Conservation (phyloP, 2,797 vertebrate species). For the Poecilia velifera region DNA sequence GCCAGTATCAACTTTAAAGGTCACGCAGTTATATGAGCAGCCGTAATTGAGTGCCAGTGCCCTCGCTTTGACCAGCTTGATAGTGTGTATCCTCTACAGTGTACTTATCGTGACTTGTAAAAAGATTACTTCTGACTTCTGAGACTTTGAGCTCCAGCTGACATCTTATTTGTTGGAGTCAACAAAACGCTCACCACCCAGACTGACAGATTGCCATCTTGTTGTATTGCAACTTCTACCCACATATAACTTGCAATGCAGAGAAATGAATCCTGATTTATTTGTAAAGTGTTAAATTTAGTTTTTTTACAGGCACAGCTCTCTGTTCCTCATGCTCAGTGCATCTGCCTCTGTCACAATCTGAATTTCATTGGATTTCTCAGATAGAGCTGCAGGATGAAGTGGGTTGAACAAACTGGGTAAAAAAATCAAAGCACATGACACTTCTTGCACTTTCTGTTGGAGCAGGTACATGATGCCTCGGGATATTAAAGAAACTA, state of each 20-base stretch:
- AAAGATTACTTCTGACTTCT: slow-evolving; percentile 1
- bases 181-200: background rate
- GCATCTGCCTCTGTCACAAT: background rate
- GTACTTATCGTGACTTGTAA: background rate
- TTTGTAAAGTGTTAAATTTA: background rate
- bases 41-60: slow-evolving; percentile 17
- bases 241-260: background rate
- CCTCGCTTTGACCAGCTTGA: background rate
- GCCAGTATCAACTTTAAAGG: slow-evolving; percentile 48
- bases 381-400: background rate
- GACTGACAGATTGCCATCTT: background rate
- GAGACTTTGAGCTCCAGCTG: background rate
- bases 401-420: background rate
- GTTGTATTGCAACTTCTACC: background rate
- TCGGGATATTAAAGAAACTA: background rate
- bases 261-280: background rate
- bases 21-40: slow-evolving; percentile 44
- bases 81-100: background rate
- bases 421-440: background rate
- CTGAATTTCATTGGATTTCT: background rate
- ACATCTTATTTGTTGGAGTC: background rate
- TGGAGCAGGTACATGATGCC: background rate
- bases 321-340: background rate
- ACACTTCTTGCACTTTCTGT: background rate
- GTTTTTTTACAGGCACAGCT: background rate